Evolutionary conservation across 2,888 invertebrate species (phyloP), one percentile per base, ranked within the genome.

Genomic region (Chrysina gloriosa): DNA sequence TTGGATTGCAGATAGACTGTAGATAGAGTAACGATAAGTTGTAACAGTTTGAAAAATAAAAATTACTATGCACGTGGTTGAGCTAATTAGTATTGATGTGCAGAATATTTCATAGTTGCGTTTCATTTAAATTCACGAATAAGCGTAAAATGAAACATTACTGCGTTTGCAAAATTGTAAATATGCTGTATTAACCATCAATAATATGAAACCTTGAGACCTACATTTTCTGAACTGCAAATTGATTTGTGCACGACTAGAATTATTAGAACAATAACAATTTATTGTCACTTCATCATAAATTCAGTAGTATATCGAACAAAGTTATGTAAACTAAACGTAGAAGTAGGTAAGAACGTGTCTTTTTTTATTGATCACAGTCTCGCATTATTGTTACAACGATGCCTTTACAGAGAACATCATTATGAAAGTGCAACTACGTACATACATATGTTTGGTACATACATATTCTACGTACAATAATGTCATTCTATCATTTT

Each of bases 241-340:
- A 25, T 27, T 14, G 29, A 61, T 39, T 61, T 27, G 50, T 36
- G 50, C 64, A 36, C 50, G 25, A 64, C 42, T 50, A 11, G 39
- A 50, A 50, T 64, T 52, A 64, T 50, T 64, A 42, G 45, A 64
- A 64, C 64, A 52, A 64, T 64, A 64, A 64, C 64, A 64, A 42
- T 61, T 23, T 36, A 54, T 61, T 42, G 42, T 61, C 9, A 29
- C 45, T 61, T 61, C 58, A 61, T 61, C 58, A 61, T 19, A 61
- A 61, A 36, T 16, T 42, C 42, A 39, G n/a, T 45, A 27, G 58
- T 31, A n/a, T 45, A 31, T 9, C 34, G 34, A 9, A 52, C 31
- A 52, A 25, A 52, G 2, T 29, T 31, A 3, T 21, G 6, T 52
- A 2, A 14, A 3, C n/a, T n/a, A 52, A 52, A 52, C 31, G 31